Evolutionary conservation across 2,113 vertebrate genomes (phyloP).

Genomic region (Oenanthe melanoleuca): DNA sequence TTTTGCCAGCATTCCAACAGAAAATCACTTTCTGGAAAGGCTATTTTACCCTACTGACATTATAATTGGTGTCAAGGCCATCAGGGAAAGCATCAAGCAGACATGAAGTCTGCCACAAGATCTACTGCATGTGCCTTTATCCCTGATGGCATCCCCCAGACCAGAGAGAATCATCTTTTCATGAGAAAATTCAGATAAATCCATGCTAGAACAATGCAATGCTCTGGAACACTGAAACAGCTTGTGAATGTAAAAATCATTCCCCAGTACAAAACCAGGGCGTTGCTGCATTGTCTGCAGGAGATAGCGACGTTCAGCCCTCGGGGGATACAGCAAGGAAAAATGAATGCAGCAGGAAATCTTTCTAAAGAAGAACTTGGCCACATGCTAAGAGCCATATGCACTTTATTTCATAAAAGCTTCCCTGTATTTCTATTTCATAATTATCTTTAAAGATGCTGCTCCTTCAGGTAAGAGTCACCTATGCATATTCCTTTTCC

Average conservation of each 20-base stretch:
- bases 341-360: not conserved
- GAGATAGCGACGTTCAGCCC: not conserved
- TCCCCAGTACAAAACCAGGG: not conserved
- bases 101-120: not conserved
- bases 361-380: not conserved
- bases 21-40: not conserved
- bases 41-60: not conserved
- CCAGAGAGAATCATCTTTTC: not conserved
- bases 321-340: not conserved
- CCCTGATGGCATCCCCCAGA: not conserved
- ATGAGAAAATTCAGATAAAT: not conserved
- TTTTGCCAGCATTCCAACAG: not conserved
- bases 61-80: not conserved
- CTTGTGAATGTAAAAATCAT: conserved; percentile 23
- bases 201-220: not conserved
- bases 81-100: not conserved
- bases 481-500: not conserved
- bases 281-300: conserved; percentile 45
- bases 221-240: conserved; percentile 10
- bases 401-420: not conserved
- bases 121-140: not conserved
- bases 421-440: not conserved
- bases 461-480: not conserved
- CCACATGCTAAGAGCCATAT: not conserved
- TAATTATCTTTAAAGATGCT: not conserved